These are phyloP conservation scores for Pangasius djambal DNA, from an alignment of 2,797 vertebrate species.

Conservation along the genomic window DNA sequence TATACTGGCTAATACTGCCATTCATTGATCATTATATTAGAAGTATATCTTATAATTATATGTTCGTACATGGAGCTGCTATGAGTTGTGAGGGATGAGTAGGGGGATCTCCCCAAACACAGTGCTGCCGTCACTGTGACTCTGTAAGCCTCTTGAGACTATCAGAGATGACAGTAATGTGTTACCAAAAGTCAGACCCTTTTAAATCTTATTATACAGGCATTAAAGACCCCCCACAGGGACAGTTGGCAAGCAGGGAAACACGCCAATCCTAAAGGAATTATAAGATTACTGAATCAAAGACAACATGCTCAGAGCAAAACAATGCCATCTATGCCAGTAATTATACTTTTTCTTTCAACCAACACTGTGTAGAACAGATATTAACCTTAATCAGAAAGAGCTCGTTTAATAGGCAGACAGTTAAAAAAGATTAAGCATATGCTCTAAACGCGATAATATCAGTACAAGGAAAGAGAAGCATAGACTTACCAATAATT, in stretches of 20 bases:
- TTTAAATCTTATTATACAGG: conserved; percentile 57
- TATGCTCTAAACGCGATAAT: not conserved
- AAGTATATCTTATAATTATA: not conserved
- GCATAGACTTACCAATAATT: conserved; percentile 45
- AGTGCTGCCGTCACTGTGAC: conserved; percentile 41
- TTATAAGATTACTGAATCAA: conserved; percentile 71
- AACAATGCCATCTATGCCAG: conserved; percentile 47
- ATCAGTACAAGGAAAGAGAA: not conserved
- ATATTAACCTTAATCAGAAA: not conserved
- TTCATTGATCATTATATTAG: not conserved
- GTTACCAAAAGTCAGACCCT: conserved; percentile 56
- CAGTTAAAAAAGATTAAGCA: not conserved
- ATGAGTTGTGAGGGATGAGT: conserved; percentile 15
- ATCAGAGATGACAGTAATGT: conserved; percentile 49
- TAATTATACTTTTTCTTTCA: conserved; percentile 23
- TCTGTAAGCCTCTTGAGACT: conserved; percentile 36
- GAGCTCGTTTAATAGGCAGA: not conserved
- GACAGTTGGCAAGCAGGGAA: conserved; percentile 38
- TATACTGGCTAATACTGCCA: not conserved
- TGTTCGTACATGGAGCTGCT: not conserved
- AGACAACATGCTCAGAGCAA: conserved; percentile 48
- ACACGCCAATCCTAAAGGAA: conserved; percentile 61
- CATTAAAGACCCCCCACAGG: conserved; percentile 53
- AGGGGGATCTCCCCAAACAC: conserved; percentile 41
- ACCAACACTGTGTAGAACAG: conserved; percentile 2